A percentile compares a stretch with the other conserved stretches of the same genome.
These are phyloP conservation scores for Petrocephalus schoutedeni DNA, from an alignment of 2,797 vertebrate genomes.

Conservation along the genomic window DNA sequence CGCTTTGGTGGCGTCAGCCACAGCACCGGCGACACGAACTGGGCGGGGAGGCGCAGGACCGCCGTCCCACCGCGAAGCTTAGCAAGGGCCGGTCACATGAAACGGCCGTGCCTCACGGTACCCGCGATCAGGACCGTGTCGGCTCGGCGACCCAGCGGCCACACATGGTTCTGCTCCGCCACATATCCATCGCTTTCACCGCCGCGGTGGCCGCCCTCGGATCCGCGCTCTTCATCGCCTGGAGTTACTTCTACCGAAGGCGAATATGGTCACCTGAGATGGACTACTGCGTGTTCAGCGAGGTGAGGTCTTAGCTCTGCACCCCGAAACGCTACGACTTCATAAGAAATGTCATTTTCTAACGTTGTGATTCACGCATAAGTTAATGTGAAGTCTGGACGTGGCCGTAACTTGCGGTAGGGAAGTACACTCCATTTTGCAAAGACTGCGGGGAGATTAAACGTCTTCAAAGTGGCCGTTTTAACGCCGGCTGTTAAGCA, in stretches of 20 bases:
- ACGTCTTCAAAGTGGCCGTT: background rate
- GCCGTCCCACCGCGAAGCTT: background rate
- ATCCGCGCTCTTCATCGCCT: slow-evolving; percentile 74
- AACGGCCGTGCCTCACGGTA: slow-evolving; percentile 3
- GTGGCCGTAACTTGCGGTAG: background rate
- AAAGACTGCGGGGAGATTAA: background rate
- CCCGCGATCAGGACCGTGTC: background rate
- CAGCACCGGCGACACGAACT: background rate
- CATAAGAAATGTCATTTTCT: background rate
- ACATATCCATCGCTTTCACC: slow-evolving; percentile 68
- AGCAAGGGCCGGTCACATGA: slow-evolving; percentile 32
- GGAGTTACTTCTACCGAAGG: slow-evolving; percentile 67
- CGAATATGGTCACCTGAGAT: slow-evolving; percentile 54
- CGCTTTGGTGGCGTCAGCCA: slow-evolving; percentile 24
- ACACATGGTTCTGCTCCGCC: slow-evolving; percentile 64
- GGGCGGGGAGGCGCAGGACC: background rate
- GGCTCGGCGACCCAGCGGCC: background rate
- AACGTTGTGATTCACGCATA: background rate
- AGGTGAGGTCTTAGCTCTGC: slow-evolving; percentile 51
- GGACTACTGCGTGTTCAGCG: slow-evolving; percentile 53
- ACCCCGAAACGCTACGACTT: background rate
- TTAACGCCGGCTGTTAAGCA: background rate
- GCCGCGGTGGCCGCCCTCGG: slow-evolving; percentile 74
- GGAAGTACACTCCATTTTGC: slow-evolving; percentile 12
- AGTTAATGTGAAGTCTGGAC: background rate